Percentiles rank a stretch among this genome's conserved stretches.
Conservation (phyloP, 2,113 vertebrate genomes). For the Rhabdornis inornatus region DNA sequence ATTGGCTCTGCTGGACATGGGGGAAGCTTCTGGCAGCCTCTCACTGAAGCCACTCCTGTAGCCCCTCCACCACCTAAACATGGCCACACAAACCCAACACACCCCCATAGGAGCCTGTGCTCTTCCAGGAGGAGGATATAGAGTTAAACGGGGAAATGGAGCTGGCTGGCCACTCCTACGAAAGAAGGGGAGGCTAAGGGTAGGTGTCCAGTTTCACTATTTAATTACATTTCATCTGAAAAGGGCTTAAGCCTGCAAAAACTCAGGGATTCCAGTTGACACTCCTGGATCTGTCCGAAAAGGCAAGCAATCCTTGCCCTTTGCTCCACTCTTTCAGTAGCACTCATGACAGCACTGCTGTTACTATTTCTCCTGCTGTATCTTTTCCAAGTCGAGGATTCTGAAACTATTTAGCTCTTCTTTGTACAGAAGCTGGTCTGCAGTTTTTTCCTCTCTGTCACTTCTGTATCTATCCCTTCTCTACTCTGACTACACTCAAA, state of each 20-base stretch:
- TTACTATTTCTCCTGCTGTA: not conserved
- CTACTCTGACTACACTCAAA: not conserved
- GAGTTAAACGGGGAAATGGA: fast-evolving
- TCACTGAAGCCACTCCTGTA: not conserved
- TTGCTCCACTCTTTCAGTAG: not conserved
- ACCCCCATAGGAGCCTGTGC: too few species aligned
- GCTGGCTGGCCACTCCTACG: not conserved
- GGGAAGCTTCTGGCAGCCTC: not conserved
- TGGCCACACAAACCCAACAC: not conserved
- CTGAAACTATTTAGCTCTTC: not conserved
- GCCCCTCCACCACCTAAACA: fast-evolving
- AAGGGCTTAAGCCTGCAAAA: not conserved
- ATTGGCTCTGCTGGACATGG: fast-evolving
- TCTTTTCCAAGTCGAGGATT: not conserved
- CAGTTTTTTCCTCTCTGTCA: not conserved
- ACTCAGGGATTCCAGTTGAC: fast-evolving
- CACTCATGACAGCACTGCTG: not conserved
- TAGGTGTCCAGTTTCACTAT: not conserved
- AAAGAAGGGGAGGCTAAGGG: not conserved
- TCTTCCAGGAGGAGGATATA: not conserved
- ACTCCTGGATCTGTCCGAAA: not conserved
- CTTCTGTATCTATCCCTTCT: not conserved
- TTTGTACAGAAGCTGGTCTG: not conserved
- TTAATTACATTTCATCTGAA: not conserved
- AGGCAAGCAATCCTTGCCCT: not conserved